A percentile compares a stretch with the other conserved stretches of the same genome.
phyloP scores from a whole-genome alignment of 2,113 vertebrate genomes.

The Chaenocephalus aceratus region DNA sequence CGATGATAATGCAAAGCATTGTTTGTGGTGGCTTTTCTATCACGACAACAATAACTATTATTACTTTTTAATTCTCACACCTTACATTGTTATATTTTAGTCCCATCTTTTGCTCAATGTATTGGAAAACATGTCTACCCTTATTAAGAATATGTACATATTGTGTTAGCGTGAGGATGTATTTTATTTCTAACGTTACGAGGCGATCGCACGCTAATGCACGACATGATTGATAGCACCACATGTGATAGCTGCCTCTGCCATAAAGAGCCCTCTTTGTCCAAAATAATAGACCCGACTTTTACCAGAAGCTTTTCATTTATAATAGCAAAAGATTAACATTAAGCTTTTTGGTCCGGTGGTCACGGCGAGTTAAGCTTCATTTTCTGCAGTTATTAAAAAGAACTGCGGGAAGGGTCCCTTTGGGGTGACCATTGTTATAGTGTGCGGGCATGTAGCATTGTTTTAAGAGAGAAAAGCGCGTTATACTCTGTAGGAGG shows the following conservation, averaged over 20 bases:
- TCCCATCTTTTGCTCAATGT: not conserved
- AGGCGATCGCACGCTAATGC: constrained; percentile 20
- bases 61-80: not conserved
- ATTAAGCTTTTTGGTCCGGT: constrained; percentile 59
- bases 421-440: constrained; percentile 56
- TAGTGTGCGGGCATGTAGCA: constrained; percentile 52
- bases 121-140: not conserved
- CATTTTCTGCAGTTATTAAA: constrained; percentile 65
- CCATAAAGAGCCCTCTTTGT: constrained; percentile 30
- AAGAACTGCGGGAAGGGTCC: constrained; percentile 52
- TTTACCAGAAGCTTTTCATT: constrained; percentile 54
- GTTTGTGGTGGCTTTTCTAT: not conserved
- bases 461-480: constrained; percentile 47
- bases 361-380: constrained; percentile 58
- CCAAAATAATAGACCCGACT: constrained; percentile 51
- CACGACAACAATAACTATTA: not conserved
- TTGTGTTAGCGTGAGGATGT: not conserved
- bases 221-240: not conserved
- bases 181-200: not conserved
- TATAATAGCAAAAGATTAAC: constrained; percentile 64
- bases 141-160: not conserved
- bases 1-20: not conserved
- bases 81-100: not conserved
- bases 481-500: constrained; percentile 22
- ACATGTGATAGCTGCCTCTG: constrained; percentile 18